Conservation (phyloP, 2,888 invertebrate genomes). For the Diplolepis rosae region DNA sequence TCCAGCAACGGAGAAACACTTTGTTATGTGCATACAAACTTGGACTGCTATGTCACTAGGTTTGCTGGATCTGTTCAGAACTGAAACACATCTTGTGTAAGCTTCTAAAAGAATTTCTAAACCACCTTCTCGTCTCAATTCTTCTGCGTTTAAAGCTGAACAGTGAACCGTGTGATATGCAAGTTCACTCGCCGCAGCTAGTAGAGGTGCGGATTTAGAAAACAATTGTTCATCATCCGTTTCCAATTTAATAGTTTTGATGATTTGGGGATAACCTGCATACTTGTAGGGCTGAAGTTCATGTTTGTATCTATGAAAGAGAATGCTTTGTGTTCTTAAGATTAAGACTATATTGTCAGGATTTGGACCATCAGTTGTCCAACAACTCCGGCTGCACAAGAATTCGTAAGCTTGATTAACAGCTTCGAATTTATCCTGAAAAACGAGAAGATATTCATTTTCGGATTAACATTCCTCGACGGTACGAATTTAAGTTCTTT, state of each 20-base stretch:
- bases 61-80: conserved; percentile 86
- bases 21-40: conserved; percentile 93
- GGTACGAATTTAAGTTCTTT: too few relatives aligned
- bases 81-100: conserved; percentile 94
- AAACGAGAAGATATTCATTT: conserved; percentile 41
- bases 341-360: conserved; percentile 95
- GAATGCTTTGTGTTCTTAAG: conserved; percentile 93
- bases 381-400: conserved; percentile 91
- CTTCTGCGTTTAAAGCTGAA: conserved; percentile 98
- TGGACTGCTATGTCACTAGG: conserved; percentile 87
- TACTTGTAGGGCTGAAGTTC: conserved; percentile 97
- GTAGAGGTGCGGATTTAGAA: conserved; percentile 86
- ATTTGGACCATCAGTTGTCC: conserved; percentile 92
- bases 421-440: conserved; percentile 93
- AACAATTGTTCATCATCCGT: conserved; percentile 95
- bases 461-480: too few relatives aligned
- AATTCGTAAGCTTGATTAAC: conserved; percentile 99
- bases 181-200: conserved; percentile 94
- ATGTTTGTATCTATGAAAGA: conserved; percentile 92
- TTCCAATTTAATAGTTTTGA: conserved; percentile 95
- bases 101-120: conserved; percentile 92
- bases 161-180: conserved; percentile 97
- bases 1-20: conserved; percentile 96
- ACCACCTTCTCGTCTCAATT: conserved; percentile 94
- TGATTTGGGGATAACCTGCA: conserved; percentile 97